Evolutionary conservation across 2,888 invertebrate genomes (phyloP).

Genomic region (Eupithecia abbreviata): DNA sequence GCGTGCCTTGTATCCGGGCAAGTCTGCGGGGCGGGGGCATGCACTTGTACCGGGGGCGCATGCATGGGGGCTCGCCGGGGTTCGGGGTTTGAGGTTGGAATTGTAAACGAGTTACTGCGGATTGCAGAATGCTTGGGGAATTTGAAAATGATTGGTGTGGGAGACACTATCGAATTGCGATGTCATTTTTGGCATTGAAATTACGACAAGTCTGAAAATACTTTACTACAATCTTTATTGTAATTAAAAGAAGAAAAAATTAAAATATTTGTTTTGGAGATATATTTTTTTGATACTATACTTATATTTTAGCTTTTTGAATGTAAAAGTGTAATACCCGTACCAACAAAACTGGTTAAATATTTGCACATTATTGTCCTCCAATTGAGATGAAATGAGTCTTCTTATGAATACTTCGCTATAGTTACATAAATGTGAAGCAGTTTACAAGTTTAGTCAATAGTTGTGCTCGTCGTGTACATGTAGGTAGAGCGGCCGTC

Average conservation of each 20-base stretch:
- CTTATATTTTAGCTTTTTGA: too few species aligned
- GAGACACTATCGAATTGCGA: background rate
- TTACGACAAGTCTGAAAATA: background rate
- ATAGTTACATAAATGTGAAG: background rate
- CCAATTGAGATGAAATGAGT: background rate
- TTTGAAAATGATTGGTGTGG: background rate
- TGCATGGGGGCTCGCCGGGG: slow-evolving; percentile 32
- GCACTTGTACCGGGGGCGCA: slow-evolving; percentile 36
- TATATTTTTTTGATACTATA: too few species aligned
- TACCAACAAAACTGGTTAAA: background rate
- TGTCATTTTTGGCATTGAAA: background rate
- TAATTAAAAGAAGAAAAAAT: too few species aligned
- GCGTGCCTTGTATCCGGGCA: slow-evolving; percentile 47
- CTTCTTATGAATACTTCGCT: background rate
- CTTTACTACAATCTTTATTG: too few species aligned
- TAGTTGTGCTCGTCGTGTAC: background rate
- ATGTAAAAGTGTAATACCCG: too few species aligned
- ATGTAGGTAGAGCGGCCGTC: background rate
- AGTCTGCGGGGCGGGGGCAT: slow-evolving; percentile 41
- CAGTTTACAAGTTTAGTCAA: background rate
- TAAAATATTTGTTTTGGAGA: too few species aligned
- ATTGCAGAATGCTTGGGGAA: background rate
- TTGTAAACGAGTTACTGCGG: slow-evolving; percentile 17
- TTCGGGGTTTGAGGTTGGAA: slow-evolving; percentile 28
- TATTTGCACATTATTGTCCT: background rate